Percentiles rank a stretch among this genome's conserved stretches.
Conservation (phyloP, 2,113 vertebrate species). For the Tachuris rubrigastra region DNA sequence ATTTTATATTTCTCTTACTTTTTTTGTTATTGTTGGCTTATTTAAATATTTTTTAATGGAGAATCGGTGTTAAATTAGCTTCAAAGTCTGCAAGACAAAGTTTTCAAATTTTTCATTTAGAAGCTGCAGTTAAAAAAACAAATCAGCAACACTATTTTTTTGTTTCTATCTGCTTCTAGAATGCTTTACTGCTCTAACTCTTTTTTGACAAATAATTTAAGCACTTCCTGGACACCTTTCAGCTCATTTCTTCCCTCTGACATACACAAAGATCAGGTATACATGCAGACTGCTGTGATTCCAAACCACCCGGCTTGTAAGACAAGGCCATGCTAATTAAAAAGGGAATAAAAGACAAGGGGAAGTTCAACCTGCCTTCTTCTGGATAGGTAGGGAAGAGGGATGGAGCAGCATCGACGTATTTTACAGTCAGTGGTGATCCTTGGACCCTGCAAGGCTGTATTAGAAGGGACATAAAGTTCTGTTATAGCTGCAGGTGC, state of each 20-base stretch:
- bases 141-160: not conserved
- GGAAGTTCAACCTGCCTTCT: not conserved
- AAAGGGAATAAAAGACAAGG: not conserved
- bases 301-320: not conserved
- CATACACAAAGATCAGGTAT: not conserved
- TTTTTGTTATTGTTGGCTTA: not conserved
- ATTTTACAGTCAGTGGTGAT: not conserved
- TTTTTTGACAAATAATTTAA: not conserved
- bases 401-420: not conserved
- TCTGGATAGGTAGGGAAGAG: not conserved
- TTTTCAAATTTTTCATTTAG: not conserved
- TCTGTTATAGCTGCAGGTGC: not conserved
- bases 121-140: not conserved
- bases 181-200: not conserved
- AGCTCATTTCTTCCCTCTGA: not conserved
- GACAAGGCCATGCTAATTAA: not conserved
- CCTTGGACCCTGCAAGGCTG: not conserved
- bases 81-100: not conserved
- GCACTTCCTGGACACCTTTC: not conserved
- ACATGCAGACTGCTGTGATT: not conserved
- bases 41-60: not conserved
- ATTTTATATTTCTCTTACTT: not conserved
- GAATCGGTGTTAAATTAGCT: not conserved
- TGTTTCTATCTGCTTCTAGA: not conserved
- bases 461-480: not conserved